Evolutionary conservation across 2,113 vertebrate genomes (phyloP).

Genomic region (Datnioides undecimradiatus): DNA sequence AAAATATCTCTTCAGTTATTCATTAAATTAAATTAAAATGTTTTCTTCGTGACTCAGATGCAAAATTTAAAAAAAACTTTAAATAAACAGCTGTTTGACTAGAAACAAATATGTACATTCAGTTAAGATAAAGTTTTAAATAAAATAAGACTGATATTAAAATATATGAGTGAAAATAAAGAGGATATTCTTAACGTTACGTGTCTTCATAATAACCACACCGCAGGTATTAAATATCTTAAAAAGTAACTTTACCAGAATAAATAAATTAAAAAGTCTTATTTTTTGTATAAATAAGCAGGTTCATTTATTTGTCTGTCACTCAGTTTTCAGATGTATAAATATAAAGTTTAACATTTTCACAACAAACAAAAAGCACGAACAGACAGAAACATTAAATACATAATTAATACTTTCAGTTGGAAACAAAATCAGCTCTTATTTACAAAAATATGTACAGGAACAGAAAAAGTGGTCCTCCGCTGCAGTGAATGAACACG

Average conservation of each 20-base stretch:
- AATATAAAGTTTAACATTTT: constrained; percentile 93
- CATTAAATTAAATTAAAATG: neutral
- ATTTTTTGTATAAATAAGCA: constrained; percentile 90
- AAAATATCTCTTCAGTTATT: neutral
- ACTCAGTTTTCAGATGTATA: constrained; percentile 90
- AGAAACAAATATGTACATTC: too few relatives aligned
- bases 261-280: neutral
- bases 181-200: too few relatives aligned
- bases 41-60: neutral
- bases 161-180: neutral
- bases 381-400: constrained; percentile 91
- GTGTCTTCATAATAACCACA: too few relatives aligned
- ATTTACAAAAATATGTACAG: constrained; percentile 92
- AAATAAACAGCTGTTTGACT: too few relatives aligned
- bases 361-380: constrained; percentile 90
- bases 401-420: constrained; percentile 80
- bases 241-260: neutral
- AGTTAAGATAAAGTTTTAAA: neutral
- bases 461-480: constrained; percentile 86
- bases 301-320: constrained; percentile 87
- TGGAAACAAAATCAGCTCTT: constrained; percentile 89
- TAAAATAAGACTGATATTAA: neutral
- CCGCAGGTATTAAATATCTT: neutral
- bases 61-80: neutral
- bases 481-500: constrained; percentile 76